Evolutionary conservation across 2,113 vertebrate species (phyloP).

Genomic region (Elachura formosa): DNA sequence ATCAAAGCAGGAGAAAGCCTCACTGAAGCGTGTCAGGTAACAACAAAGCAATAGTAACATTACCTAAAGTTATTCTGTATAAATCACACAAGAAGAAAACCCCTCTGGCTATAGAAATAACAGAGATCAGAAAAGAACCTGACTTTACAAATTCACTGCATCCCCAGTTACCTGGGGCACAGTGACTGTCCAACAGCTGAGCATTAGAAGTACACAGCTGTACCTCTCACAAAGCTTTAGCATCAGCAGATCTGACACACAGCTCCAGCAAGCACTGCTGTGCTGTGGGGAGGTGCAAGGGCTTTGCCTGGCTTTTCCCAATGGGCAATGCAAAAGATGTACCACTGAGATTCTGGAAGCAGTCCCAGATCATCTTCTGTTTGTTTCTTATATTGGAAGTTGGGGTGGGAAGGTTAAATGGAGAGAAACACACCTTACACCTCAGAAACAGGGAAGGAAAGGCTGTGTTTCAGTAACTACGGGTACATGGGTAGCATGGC

Average conservation of each 20-base stretch:
- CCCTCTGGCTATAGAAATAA: background rate
- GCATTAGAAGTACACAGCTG: background rate
- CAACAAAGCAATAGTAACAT: slow-evolving; percentile 1
- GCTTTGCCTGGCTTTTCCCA: background rate
- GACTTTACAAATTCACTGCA: background rate
- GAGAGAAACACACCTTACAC: background rate
- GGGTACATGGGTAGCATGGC: background rate
- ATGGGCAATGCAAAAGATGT: background rate
- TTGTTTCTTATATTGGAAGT: background rate
- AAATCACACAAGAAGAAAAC: background rate
- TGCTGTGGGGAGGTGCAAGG: background rate
- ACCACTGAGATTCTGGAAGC: background rate
- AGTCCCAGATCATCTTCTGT: background rate
- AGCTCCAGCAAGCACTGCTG: background rate
- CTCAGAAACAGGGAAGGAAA: background rate
- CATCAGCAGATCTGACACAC: background rate
- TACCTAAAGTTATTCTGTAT: background rate
- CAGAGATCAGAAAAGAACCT: background rate
- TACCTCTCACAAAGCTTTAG: background rate
- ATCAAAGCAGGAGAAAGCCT: slow-evolving; percentile 19
- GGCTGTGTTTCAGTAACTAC: background rate
- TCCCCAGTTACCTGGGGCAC: background rate
- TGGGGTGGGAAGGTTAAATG: background rate
- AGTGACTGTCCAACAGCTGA: background rate
- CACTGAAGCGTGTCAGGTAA: background rate